Evolutionary conservation across 1,140 invertebrate genomes (phyloP).

Genomic region (Cryptotermes secundus): DNA sequence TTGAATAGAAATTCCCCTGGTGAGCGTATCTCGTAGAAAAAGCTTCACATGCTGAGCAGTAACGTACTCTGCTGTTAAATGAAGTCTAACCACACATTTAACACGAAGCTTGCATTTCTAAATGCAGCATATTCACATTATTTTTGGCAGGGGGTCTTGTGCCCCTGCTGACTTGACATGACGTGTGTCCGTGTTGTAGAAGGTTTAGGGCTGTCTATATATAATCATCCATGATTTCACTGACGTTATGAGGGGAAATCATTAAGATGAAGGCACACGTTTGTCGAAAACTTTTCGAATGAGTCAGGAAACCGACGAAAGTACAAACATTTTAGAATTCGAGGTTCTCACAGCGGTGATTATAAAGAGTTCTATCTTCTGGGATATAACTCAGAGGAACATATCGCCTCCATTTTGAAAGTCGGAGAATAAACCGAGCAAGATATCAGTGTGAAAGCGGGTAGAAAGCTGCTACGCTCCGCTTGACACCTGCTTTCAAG

Average conservation of each 20-base stretch:
- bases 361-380: too few species aligned
- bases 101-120: slow-evolving; percentile 15
- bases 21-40: neutral
- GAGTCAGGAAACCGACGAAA: too few species aligned
- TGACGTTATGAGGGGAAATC: neutral
- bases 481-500: too few species aligned
- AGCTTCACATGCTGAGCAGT: neutral
- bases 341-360: too few species aligned
- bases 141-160: slow-evolving; percentile 14
- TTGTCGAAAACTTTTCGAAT: too few species aligned
- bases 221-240: neutral
- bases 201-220: neutral
- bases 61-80: slow-evolving; percentile 12
- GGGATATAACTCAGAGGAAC: too few species aligned
- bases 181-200: neutral
- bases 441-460: too few species aligned
- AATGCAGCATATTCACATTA: slow-evolving; percentile 17
- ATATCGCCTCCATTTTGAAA: too few species aligned
- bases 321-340: too few species aligned
- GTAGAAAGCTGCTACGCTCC: too few species aligned
- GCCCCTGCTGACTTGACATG: neutral
- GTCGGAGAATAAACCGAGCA: too few species aligned
- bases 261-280: too few species aligned
- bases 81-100: slow-evolving; percentile 14
- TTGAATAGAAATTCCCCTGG: slow-evolving; percentile 19